These are phyloP conservation scores for Zaprionus capensis DNA, from an alignment of 1,140 invertebrate genomes.

Conservation along the genomic window DNA sequence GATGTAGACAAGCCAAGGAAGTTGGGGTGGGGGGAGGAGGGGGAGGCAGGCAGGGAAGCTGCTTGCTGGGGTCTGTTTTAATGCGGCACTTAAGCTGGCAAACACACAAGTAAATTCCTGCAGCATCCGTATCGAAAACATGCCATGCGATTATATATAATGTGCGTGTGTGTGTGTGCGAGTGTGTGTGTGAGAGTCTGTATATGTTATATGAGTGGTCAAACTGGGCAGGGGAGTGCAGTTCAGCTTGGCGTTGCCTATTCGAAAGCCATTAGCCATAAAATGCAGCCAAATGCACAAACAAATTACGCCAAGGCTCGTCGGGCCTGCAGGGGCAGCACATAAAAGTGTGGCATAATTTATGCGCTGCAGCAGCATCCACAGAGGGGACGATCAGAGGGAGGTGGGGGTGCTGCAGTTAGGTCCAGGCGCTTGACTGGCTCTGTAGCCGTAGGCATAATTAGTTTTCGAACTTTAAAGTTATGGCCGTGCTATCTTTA, in stretches of 20 bases:
- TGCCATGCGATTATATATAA: not conserved
- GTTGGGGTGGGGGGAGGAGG: not conserved
- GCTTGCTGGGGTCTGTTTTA: constrained; percentile 60
- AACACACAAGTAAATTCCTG: constrained; percentile 36
- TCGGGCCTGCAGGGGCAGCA: not conserved
- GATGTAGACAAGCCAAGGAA: constrained; percentile 50
- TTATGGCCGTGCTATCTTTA: constrained; percentile 79
- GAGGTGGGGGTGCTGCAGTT: not conserved
- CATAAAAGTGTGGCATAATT: constrained; percentile 64
- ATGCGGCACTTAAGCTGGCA: constrained; percentile 78
- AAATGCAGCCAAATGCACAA: constrained; percentile 73
- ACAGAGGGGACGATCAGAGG: not conserved
- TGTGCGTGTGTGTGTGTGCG: not conserved
- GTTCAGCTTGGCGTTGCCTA: constrained; percentile 33
- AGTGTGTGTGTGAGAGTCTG: not conserved
- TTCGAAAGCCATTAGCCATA: constrained; percentile 81
- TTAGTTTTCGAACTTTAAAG: constrained; percentile 83
- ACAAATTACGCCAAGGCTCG: constrained; percentile 58
- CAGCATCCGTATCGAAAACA: constrained; percentile 15
- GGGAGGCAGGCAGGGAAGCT: not conserved
- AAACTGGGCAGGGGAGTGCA: constrained; percentile 24
- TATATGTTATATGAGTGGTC: constrained; percentile 26
- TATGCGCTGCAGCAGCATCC: constrained; percentile 65
- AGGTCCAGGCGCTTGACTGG: not conserved
- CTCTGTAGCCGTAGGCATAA: constrained; percentile 68